These are phyloP conservation scores for Micromys minutus DNA, from an alignment of 2,113 vertebrate genomes.

Conservation along the genomic window DNA sequence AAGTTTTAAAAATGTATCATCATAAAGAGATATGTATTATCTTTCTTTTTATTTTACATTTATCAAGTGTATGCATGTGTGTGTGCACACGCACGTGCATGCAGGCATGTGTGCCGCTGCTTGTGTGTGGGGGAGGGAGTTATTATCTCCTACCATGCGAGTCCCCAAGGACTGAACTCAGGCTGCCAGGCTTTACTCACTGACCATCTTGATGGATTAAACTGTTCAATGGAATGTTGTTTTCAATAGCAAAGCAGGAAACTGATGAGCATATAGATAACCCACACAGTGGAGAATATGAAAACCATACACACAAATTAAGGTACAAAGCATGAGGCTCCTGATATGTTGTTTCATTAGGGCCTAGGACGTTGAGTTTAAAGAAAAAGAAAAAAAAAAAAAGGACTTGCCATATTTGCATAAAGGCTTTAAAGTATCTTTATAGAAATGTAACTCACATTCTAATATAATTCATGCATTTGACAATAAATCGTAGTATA, in stretches of 20 bases:
- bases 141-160: not conserved
- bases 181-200: not conserved
- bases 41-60: not conserved
- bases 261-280: not conserved
- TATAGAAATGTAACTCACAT: constrained; percentile 2
- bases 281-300: not conserved
- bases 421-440: constrained; percentile 18
- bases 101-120: not conserved
- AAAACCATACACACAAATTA: not conserved
- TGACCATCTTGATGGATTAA: not conserved
- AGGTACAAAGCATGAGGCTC: not conserved
- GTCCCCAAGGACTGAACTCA: not conserved
- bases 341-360: not conserved
- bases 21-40: not conserved
- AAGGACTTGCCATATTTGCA: constrained; percentile 9
- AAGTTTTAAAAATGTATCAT: not conserved
- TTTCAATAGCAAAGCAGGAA: constrained; percentile 35
- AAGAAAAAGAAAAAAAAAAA: not conserved
- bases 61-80: not conserved
- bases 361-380: not conserved
- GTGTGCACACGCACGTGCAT: not conserved
- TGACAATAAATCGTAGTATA: not conserved
- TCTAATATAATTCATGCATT: not conserved
- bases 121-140: not conserved
- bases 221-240: not conserved